Conservation (phyloP, 2,113 vertebrate genomes). For the Candoia aspera region DNA sequence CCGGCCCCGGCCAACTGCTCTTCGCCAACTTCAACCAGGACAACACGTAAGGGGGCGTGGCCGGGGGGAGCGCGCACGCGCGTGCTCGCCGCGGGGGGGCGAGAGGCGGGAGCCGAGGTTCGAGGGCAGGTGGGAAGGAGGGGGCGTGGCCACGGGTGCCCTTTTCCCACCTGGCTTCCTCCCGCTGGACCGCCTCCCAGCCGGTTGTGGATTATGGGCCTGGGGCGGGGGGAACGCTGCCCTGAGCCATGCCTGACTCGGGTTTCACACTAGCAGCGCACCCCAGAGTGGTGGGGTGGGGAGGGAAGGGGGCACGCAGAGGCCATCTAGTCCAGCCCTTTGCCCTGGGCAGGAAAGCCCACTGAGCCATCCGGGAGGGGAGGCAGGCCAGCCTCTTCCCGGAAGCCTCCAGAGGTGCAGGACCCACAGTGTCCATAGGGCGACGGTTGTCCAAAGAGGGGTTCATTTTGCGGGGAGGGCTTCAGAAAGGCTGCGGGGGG, state of each 20-base stretch:
- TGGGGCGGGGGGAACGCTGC: neutral
- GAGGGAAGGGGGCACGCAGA: neutral
- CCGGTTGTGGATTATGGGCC: neutral
- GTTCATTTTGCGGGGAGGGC: neutral
- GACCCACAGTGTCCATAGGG: neutral
- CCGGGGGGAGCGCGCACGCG: slow-evolving; percentile 25
- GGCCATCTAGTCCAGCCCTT: neutral
- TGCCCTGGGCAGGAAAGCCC: neutral
- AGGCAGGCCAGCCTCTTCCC: too few relatives aligned
- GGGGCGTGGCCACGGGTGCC: neutral
- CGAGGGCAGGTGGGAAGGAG: neutral
- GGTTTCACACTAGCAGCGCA: neutral
- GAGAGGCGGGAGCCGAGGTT: neutral
- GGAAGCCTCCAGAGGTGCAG: too few relatives aligned
- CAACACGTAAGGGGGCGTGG: slow-evolving; percentile 88
- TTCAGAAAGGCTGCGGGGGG: neutral
- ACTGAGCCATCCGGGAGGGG: neutral
- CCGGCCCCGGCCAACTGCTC: slow-evolving; percentile 92
- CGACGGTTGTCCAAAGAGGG: neutral
- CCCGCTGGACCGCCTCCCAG: neutral
- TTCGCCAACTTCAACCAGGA: slow-evolving; percentile 99
- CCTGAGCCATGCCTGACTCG: neutral
- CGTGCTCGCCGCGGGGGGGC: neutral
- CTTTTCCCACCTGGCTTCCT: neutral
- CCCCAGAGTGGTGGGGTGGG: too few relatives aligned